phyloP scores from a whole-genome alignment of 1,140 invertebrate genomes.

The Drosophila takahashii region DNA sequence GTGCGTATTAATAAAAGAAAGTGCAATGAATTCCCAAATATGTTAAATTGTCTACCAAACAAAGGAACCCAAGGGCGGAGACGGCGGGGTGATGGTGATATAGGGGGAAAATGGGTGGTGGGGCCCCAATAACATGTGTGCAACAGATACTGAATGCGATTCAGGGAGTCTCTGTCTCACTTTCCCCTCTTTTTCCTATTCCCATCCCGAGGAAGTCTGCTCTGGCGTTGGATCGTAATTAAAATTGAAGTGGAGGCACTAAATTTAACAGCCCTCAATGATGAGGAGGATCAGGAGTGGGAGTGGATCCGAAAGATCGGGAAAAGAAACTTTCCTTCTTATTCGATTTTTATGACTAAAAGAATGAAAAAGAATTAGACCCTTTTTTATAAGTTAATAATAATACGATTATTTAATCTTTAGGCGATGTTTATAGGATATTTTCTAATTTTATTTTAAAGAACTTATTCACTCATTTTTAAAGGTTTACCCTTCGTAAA shows the following conservation, averaged over 20 bases:
- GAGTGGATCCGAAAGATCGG: not conserved
- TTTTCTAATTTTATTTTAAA: no score
- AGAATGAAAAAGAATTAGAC: no score
- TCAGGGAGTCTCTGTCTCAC: slow-evolving; percentile 28
- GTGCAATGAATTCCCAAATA: slow-evolving; percentile 83
- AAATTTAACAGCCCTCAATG: slow-evolving; percentile 80
- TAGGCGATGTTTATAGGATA: no score
- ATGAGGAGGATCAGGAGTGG: slow-evolving; percentile 14
- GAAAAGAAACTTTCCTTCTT: no score
- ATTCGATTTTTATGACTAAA: no score
- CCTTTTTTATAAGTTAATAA: no score
- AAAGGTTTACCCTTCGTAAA: no score
- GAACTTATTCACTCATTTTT: no score
- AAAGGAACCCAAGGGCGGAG: slow-evolving; percentile 48
- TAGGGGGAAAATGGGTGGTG: slow-evolving; percentile 2
- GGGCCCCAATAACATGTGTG: slow-evolving; percentile 64
- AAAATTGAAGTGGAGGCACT: slow-evolving; percentile 82
- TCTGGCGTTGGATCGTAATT: slow-evolving; percentile 60
- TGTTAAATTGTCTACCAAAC: slow-evolving; percentile 82
- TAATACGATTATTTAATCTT: no score
- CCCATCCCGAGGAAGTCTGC: slow-evolving; percentile 9
- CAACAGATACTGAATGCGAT: slow-evolving; percentile 67
- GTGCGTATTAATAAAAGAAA: slow-evolving; percentile 82
- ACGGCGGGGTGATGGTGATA: not conserved
- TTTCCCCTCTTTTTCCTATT: not conserved